Conservation (phyloP, 2,113 vertebrate genomes). For the Crotalus helleri region DNA sequence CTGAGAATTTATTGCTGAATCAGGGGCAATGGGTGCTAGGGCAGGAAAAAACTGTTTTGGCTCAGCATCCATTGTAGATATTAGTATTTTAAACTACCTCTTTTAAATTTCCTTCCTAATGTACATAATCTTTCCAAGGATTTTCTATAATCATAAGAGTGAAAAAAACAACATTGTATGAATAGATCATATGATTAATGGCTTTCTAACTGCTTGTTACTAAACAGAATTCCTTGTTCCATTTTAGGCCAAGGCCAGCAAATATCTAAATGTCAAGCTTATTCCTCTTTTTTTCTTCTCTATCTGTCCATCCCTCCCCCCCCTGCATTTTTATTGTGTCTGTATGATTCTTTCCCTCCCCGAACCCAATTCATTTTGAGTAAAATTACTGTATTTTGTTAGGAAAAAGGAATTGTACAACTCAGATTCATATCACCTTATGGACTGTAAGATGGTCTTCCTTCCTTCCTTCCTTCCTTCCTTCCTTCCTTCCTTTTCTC, state of each 20-base stretch:
- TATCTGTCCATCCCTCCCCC: background rate
- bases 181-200: background rate
- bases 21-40: background rate
- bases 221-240: background rate
- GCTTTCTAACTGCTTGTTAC: background rate
- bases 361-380: background rate
- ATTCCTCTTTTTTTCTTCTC: background rate
- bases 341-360: background rate
- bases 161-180: background rate
- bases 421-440: background rate
- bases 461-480: background rate
- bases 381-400: conserved; percentile 1
- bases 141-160: background rate
- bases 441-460: background rate
- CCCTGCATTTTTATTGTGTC: background rate
- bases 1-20: background rate
- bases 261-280: background rate
- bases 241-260: background rate
- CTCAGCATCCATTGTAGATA: background rate
- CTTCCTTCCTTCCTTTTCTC: background rate
- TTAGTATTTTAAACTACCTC: background rate
- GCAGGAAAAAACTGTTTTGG: background rate
- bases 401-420: background rate
- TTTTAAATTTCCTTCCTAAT: background rate
- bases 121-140: background rate